These are phyloP conservation scores for Homalodisca vitripennis DNA, from an alignment of 1,140 invertebrate genomes.

Conservation along the genomic window DNA sequence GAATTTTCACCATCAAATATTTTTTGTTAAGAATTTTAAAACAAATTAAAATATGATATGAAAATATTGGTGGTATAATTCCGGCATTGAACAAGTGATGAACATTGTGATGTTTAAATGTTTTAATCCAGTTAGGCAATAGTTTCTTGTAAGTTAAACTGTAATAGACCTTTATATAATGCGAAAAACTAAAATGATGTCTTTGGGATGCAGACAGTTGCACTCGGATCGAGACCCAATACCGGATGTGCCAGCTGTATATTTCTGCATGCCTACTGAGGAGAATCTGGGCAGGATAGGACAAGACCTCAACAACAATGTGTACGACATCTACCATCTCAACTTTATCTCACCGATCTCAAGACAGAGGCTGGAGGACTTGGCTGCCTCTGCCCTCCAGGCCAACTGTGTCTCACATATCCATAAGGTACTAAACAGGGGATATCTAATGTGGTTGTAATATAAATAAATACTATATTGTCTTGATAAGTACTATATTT, in stretches of 20 bases:
- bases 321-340: conserved; percentile 95
- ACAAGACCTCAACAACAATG: conserved; percentile 86
- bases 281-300: conserved; percentile 95
- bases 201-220: conserved; percentile 74
- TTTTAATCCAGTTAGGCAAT: too few species aligned
- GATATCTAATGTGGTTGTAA: too few species aligned
- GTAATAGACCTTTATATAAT: too few species aligned
- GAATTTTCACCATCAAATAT: too few species aligned
- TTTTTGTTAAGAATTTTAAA: too few species aligned
- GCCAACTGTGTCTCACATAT: conserved; percentile 86
- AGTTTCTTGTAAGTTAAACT: too few species aligned
- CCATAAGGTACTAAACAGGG: conserved; percentile 89
- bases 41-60: too few species aligned
- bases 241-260: conserved; percentile 97
- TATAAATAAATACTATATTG: too few species aligned
- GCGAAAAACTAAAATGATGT: too few species aligned
- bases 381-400: conserved; percentile 88
- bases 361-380: conserved; percentile 91
- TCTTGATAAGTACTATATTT: conserved; percentile 92
- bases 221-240: conserved; percentile 94
- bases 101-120: too few species aligned
- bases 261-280: conserved; percentile 97
- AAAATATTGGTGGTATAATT: too few species aligned
- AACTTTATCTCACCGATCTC: conserved; percentile 98
- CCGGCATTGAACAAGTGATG: too few species aligned